phyloP scores from a whole-genome alignment of 2,888 invertebrate species.

The Elmis aenea region DNA sequence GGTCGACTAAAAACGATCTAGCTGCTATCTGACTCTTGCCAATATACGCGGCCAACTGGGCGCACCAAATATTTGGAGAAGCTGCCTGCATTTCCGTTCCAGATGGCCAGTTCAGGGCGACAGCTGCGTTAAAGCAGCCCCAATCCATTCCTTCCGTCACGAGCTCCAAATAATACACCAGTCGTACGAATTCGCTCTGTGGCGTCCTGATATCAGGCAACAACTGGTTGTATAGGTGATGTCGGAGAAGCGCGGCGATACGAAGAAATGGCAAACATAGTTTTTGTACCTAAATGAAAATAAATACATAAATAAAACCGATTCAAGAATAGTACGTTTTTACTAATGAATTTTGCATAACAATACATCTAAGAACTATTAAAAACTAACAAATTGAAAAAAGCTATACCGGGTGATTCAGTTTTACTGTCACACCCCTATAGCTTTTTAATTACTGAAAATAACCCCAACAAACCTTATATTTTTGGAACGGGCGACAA shows the following conservation, averaged over 20 bases:
- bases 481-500: too few relatives aligned
- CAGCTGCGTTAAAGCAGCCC: constrained; percentile 61
- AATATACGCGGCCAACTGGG: constrained; percentile 58
- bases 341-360: not conserved
- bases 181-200: constrained; percentile 69
- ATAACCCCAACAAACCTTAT: too few relatives aligned
- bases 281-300: constrained; percentile 62
- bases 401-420: too few relatives aligned
- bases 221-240: constrained; percentile 72
- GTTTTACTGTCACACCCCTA: too few relatives aligned
- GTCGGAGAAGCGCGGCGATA: constrained; percentile 68
- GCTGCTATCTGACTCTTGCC: constrained; percentile 55
- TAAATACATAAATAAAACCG: constrained; percentile 1
- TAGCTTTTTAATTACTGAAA: too few relatives aligned
- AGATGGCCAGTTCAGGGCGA: constrained; percentile 57
- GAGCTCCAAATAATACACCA: constrained; percentile 74
- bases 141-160: constrained; percentile 63
- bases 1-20: constrained; percentile 64
- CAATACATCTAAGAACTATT: not conserved
- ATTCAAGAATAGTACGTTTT: too few relatives aligned
- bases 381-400: not conserved
- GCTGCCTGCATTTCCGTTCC: constrained; percentile 42
- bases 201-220: constrained; percentile 63
- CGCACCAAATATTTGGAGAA: constrained; percentile 63
- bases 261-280: constrained; percentile 80